phyloP scores from a whole-genome alignment of 2,888 invertebrate genomes.

The Lycophotia porphyrea region DNA sequence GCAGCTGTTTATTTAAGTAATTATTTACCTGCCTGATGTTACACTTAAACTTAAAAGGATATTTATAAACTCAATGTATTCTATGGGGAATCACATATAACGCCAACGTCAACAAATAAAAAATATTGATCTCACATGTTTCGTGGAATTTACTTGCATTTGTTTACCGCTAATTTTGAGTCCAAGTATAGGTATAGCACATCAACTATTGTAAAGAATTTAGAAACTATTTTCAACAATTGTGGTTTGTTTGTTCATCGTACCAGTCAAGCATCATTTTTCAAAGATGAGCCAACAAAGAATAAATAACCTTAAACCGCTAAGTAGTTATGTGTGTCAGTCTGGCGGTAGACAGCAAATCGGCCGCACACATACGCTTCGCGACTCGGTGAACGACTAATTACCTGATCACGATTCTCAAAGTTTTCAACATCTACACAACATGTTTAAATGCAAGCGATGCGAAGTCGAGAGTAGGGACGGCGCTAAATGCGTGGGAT shows the following conservation, averaged over 20 bases:
- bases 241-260: not conserved
- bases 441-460: constrained; percentile 4
- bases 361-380: not conserved
- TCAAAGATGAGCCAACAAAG: not conserved
- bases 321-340: not conserved
- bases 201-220: not conserved
- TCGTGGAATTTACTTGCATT: constrained; percentile 17
- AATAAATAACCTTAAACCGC: not conserved
- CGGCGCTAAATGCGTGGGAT: constrained; percentile 4
- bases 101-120: not conserved
- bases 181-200: not conserved
- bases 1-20: not conserved
- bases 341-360: not conserved
- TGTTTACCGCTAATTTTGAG: constrained; percentile 12
- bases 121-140: constrained; percentile 19
- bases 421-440: not conserved
- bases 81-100: constrained; percentile 5
- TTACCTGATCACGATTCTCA: constrained; percentile 4
- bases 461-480: not conserved
- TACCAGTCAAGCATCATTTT: not conserved
- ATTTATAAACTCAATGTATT: not conserved
- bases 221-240: not conserved
- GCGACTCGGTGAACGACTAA: not conserved
- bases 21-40: not conserved
- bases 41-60: not conserved